Evolutionary conservation across 2,888 invertebrate species (phyloP), one percentile per base, ranked within the genome.

Genomic region (Melieria omissa): DNA sequence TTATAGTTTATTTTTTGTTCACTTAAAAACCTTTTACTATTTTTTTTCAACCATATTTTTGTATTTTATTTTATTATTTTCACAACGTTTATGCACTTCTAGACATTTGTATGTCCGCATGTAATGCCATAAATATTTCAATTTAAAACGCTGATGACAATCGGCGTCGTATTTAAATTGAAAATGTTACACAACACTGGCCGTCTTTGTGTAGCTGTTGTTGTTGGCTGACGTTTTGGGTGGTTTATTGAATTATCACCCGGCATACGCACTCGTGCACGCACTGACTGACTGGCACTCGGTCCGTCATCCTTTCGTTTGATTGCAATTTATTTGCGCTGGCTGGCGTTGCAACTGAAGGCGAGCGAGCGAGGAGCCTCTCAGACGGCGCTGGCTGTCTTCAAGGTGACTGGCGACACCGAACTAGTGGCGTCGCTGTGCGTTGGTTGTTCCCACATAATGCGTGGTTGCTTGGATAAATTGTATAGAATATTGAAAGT

Each of bases 121-220:
- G 49, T 68, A 45, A 29, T 58, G 42, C 45, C 10, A 68, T 68
- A 68, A 68, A 68, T 68, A 44, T 68, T 68, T 68, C 68, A 68
- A 68, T 68, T 62, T 68, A 68, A 68, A 66, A 68, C 45, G 62
- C 62, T 68, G 68, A 68, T 68, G 68, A 68, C 68, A 68, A 68
- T 68, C 68, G 68, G 68, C 61, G 61, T 68, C 60, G 62, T 61
- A 68, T 68, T 68, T 68, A 29, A 29, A 29, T 29, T 29, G 29
- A 29, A 29, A 29, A 29, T 29, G 29, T 29, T n/a, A 52, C 12
- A 52, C 12, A 9, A 52, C 5, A 14, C 14, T 52, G 52, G 8
- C 12, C 12, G 49, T 12, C 12, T 49, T 12, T 44, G 14, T 47
- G 49, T n/a, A n/a, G 16, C 2, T 16, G 29, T 29, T 29, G 29